These are phyloP conservation scores for Mizuhopecten yessoensis DNA, from an alignment of 1,140 invertebrate genomes.

Conservation along the genomic window DNA sequence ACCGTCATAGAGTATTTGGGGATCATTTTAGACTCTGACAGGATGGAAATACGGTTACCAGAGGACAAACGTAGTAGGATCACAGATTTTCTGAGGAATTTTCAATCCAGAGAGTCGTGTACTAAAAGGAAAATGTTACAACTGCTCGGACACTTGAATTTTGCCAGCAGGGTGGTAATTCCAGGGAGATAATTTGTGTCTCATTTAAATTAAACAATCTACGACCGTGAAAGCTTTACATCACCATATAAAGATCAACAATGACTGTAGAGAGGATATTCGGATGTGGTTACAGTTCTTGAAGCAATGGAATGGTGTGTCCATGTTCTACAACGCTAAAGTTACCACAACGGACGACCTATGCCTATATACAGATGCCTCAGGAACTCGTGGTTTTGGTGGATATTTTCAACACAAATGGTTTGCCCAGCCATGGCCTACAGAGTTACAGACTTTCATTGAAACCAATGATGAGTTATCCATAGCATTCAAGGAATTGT, in stretches of 20 bases:
- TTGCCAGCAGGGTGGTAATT: slow-evolving; percentile 17
- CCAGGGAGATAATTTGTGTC: neutral
- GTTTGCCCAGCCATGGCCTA: too few relatives aligned
- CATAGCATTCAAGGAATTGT: slow-evolving; percentile 41
- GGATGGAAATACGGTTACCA: slow-evolving; percentile 26
- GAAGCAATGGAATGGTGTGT: neutral
- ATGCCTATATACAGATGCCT: slow-evolving; percentile 28
- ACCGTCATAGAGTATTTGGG: too few relatives aligned
- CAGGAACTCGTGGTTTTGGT: neutral
- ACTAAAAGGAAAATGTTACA: slow-evolving; percentile 12
- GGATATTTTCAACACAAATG: too few relatives aligned
- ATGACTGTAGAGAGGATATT: too few relatives aligned
- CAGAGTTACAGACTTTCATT: too few relatives aligned
- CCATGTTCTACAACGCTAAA: neutral
- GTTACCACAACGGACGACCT: neutral
- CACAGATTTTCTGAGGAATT: neutral
- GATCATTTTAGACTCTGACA: too few relatives aligned
- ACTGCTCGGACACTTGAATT: slow-evolving; percentile 44
- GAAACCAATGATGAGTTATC: neutral
- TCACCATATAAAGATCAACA: too few relatives aligned
- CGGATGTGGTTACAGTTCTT: slow-evolving; percentile 43
- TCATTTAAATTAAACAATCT: neutral
- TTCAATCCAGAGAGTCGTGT: neutral
- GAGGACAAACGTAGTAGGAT: neutral
- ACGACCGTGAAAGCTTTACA: slow-evolving; percentile 5